Evolutionary conservation across 1,140 invertebrate species (phyloP).

Genomic region (Cherax destructor): DNA sequence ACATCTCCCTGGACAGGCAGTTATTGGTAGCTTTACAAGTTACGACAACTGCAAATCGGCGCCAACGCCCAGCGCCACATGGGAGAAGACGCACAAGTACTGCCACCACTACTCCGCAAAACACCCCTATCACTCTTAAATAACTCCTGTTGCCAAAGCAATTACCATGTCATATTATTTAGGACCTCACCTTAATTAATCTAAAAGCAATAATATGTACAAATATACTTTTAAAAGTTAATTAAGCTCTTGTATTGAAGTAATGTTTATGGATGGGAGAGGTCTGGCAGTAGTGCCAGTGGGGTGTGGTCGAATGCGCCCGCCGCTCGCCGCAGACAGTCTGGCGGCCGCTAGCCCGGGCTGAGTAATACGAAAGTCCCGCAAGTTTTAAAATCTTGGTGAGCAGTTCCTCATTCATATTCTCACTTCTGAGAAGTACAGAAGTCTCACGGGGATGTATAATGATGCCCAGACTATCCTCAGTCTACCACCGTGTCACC

Average conservation of each 20-base stretch:
- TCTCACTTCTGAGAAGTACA: neutral
- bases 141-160: neutral
- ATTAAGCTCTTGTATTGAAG: neutral
- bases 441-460: neutral
- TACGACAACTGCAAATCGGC: conserved; percentile 4
- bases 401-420: neutral
- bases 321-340: neutral
- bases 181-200: neutral
- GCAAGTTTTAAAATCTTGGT: conserved; percentile 20
- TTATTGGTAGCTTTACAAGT: neutral
- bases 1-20: neutral
- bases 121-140: neutral
- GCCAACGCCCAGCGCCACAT: conserved; percentile 15
- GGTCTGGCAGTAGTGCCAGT: neutral
- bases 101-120: neutral
- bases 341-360: neutral
- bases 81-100: neutral
- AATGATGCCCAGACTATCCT: too few species aligned
- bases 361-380: conserved; percentile 15
- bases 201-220: too few species aligned
- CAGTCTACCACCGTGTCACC: too few species aligned
- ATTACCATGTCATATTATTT: neutral
- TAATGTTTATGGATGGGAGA: neutral
- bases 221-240: neutral
- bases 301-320: conserved; percentile 4